A percentile compares a stretch with the other conserved stretches of the same genome.
phyloP scores from a whole-genome alignment of 2,113 vertebrate species.

The Meriones unguiculatus region DNA sequence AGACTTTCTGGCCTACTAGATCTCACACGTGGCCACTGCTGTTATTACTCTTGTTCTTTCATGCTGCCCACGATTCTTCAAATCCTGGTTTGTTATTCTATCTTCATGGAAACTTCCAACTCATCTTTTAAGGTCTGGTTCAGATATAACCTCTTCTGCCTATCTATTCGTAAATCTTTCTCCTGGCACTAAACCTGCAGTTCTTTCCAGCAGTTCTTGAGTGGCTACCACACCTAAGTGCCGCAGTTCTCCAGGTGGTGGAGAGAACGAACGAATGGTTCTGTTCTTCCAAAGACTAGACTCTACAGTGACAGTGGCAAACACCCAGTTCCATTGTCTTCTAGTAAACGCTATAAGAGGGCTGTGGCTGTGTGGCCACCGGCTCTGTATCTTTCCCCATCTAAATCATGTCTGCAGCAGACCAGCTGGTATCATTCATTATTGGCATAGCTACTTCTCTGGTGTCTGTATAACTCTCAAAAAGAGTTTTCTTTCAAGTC shows the following conservation, averaged over 20 bases:
- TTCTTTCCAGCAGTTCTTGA: neutral
- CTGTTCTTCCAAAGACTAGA: neutral
- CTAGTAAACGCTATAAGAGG: neutral
- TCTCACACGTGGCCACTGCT: neutral
- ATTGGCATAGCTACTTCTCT: neutral
- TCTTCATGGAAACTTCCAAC: slow-evolving; percentile 7
- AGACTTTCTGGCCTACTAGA: neutral
- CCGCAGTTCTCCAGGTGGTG: neutral
- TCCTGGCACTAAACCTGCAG: neutral
- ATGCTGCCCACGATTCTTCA: neutral
- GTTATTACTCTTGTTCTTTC: neutral
- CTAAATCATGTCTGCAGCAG: neutral
- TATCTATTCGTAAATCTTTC: neutral
- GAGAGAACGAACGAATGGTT: neutral
- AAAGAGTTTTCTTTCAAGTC: neutral
- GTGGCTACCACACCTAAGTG: neutral
- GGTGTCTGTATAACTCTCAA: neutral
- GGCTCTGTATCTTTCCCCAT: neutral
- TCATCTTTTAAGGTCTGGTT: slow-evolving; percentile 15
- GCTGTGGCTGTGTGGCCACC: neutral
- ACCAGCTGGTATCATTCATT: neutral
- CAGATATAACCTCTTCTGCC: neutral
- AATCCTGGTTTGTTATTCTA: slow-evolving; percentile 1
- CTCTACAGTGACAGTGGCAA: neutral
- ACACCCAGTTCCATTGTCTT: neutral